Conservation (phyloP, 2,113 vertebrate species). For the Otus sunia region DNA sequence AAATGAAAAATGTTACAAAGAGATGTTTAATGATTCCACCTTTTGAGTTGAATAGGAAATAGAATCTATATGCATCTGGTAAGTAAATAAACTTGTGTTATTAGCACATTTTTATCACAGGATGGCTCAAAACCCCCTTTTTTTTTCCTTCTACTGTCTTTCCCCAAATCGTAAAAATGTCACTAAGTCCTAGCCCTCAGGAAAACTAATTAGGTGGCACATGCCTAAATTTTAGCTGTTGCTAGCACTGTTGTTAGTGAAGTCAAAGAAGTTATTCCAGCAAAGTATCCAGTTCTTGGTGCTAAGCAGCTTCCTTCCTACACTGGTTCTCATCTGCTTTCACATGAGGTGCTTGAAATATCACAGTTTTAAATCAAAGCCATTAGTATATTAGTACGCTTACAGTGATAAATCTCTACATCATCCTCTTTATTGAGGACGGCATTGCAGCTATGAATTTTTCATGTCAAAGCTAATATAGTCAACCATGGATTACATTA, state of each 20-base stretch:
- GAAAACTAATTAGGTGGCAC: background rate
- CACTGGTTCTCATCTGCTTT: background rate
- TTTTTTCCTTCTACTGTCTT: background rate
- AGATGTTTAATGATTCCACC: background rate
- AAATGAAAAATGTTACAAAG: background rate
- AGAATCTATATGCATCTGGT: background rate
- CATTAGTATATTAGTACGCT: background rate
- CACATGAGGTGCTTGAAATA: background rate
- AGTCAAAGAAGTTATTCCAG: background rate
- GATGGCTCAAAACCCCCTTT: background rate
- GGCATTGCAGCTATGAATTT: background rate
- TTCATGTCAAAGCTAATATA: background rate
- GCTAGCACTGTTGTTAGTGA: background rate
- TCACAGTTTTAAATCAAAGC: slow-evolving; percentile 11
- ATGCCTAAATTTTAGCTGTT: background rate
- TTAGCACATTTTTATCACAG: background rate
- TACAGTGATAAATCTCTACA: background rate
- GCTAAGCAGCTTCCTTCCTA: background rate
- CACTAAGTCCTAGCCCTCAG: background rate
- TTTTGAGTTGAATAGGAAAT: background rate
- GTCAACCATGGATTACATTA: background rate
- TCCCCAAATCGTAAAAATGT: background rate
- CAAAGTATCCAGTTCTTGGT: background rate
- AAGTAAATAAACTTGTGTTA: background rate
- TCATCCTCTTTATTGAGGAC: background rate